Evolutionary conservation across 2,797 vertebrate genomes (phyloP).

Genomic region (Sebastes flavidus): DNA sequence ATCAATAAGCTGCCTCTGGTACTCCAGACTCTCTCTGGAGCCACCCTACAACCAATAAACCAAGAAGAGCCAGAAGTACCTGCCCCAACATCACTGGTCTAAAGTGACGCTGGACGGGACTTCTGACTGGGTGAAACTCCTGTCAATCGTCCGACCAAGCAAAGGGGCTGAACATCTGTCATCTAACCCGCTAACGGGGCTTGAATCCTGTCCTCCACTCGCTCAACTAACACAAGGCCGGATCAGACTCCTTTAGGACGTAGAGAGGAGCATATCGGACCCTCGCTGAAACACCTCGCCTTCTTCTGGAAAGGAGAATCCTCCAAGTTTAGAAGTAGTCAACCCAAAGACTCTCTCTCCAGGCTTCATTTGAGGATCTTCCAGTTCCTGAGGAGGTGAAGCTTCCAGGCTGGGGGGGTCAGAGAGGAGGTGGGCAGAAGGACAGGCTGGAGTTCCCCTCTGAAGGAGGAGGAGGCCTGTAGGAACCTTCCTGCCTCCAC

Average conservation of each 20-base stretch:
- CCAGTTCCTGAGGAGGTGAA: constrained; percentile 84
- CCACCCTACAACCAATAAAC: constrained; percentile 24
- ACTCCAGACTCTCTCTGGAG: constrained; percentile 4
- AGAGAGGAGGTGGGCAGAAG: constrained; percentile 44
- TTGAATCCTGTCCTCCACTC: not conserved
- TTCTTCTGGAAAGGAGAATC: not conserved
- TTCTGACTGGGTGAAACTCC: constrained; percentile 2
- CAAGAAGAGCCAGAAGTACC: constrained; percentile 4
- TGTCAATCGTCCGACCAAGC: constrained; percentile 9
- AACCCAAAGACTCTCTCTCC: not conserved
- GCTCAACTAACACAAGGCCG: constrained; percentile 13
- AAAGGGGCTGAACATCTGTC: not conserved
- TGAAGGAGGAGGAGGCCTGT: constrained; percentile 24
- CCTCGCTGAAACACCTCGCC: not conserved
- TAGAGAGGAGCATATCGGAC: not conserved
- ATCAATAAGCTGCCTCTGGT: constrained; percentile 33
- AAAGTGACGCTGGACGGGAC: constrained; percentile 2
- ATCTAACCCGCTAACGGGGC: not conserved
- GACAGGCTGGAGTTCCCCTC: constrained; percentile 27
- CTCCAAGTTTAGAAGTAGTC: constrained; percentile 36
- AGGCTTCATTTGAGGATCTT: constrained; percentile 83
- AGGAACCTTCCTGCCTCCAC: constrained; percentile 60
- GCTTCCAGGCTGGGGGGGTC: constrained; percentile 64
- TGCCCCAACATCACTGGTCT: constrained; percentile 9
- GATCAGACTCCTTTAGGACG: constrained; percentile 2